A percentile compares a stretch with the other conserved stretches of the same genome.
These are phyloP conservation scores for Lophotriccus pileatus DNA, from an alignment of 2,797 vertebrate species.

Conservation along the genomic window DNA sequence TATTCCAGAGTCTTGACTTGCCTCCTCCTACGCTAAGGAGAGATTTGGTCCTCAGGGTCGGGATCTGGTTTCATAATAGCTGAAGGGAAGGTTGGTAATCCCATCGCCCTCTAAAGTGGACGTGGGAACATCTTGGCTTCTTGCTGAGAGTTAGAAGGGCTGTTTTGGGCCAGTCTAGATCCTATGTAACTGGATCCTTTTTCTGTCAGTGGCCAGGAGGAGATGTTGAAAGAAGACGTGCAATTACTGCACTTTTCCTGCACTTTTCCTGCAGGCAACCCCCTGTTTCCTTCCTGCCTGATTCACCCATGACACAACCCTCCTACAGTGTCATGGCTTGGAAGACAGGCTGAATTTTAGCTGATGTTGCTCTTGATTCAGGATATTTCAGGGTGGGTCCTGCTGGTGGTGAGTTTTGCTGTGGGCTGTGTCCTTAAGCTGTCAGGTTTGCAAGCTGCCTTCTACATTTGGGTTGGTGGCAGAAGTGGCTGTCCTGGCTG, in stretches of 20 bases:
- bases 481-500: not conserved
- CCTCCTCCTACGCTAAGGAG: not conserved
- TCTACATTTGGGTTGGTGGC: not conserved
- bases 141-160: not conserved
- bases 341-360: not conserved
- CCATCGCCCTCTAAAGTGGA: not conserved
- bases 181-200: not conserved
- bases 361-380: not conserved
- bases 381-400: not conserved
- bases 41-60: not conserved
- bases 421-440: not conserved
- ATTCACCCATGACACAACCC: not conserved
- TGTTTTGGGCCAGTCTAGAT: not conserved
- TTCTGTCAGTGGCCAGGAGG: not conserved
- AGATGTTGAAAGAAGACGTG: not conserved
- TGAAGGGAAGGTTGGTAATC: not conserved
- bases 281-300: not conserved
- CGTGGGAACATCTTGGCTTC: not conserved
- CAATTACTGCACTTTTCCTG: not conserved
- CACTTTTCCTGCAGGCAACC: not conserved
- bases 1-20: not conserved
- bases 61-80: not conserved
- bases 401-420: not conserved
- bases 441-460: not conserved
- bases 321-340: not conserved